A percentile compares a stretch with the other conserved stretches of the same genome.
Evolutionary conservation across 2,113 vertebrate species (phyloP).

Genomic region (Chlorodrepanis virens): DNA sequence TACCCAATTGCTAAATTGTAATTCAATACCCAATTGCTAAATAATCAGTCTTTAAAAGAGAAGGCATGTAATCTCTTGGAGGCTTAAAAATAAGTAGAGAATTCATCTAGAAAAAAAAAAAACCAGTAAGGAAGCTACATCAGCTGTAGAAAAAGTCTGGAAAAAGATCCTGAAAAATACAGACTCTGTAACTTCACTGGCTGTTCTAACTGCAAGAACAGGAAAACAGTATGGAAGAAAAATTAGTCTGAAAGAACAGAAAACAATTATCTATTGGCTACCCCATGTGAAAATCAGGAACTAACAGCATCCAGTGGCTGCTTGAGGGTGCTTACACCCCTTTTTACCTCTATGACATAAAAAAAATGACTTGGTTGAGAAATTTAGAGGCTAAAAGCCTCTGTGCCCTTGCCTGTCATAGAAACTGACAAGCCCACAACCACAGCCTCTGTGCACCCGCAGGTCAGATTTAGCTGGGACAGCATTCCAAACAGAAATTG

Average conservation of each 20-base stretch:
- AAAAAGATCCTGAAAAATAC: neutral
- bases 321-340: accelerated
- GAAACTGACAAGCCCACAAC: neutral
- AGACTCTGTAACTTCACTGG: neutral
- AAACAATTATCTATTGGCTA: neutral
- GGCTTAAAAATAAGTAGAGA: neutral
- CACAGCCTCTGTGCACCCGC: neutral
- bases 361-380: neutral
- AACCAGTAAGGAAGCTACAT: neutral
- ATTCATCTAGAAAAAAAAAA: neutral
- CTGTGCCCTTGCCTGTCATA: neutral
- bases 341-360: neutral
- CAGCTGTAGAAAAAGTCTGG: neutral
- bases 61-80: neutral
- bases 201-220: neutral
- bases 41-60: neutral
- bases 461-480: neutral
- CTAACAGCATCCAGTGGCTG: neutral
- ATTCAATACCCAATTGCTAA: neutral
- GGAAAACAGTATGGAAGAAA: neutral
- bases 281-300: neutral
- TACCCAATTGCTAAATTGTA: neutral
- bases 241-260: neutral
- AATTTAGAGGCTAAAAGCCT: neutral
- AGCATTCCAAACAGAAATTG: neutral